Base-by-base conservation (phyloP, 30 jellyfish, hydroid and myxozoan genomes). In the Aurelia sp. region DNA sequence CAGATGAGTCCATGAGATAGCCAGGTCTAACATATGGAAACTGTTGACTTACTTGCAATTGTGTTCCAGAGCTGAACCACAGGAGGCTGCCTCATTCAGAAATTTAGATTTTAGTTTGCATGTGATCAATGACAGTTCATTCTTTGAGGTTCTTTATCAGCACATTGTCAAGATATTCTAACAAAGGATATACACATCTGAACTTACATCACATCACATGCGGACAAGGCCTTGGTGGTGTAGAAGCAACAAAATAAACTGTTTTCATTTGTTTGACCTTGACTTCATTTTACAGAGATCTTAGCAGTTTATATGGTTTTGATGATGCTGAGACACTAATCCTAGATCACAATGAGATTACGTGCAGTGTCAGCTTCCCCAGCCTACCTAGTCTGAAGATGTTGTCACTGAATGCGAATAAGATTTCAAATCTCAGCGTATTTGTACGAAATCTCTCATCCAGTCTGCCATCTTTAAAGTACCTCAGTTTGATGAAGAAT, bases 401-500 rank as follows among this genome's bases (percentile, higher is more conserved):
- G 90, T 44, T 91, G 10, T 91, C 97, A 1, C 60, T 91, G 62
- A 91, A 91, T 79, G 62, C 70, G 18, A 91, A 91, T 58, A 33
- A 62, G 30, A 79, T 91, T 37, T 19, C 66, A 50, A 91, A 91
- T 52, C 62, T 91, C 40, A 77, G 96, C 52, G 52, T 91, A 16
- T 91, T 91, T 58, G 62, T 91, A n/a, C 75, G 71, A 62, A 91
- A 83, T 60, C 70, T 91, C 35, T 67, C 95, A 27, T 57, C 73
- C 44, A 73, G 78, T 19, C 61, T 76, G 16, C 92, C 92, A 20
- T 53, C 79, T 6, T 59, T 91, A 76, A 79, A 66, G 60, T 85
- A 48, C 44, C 78, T 91, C 16, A 91, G 97, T 73, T 71, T 91
- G 90, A 91, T 91, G 97, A 91, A 91, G 62, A 91, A 91, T 53